Conservation (phyloP, 2,113 vertebrate species). For the Plestiodon gilberti region DNA sequence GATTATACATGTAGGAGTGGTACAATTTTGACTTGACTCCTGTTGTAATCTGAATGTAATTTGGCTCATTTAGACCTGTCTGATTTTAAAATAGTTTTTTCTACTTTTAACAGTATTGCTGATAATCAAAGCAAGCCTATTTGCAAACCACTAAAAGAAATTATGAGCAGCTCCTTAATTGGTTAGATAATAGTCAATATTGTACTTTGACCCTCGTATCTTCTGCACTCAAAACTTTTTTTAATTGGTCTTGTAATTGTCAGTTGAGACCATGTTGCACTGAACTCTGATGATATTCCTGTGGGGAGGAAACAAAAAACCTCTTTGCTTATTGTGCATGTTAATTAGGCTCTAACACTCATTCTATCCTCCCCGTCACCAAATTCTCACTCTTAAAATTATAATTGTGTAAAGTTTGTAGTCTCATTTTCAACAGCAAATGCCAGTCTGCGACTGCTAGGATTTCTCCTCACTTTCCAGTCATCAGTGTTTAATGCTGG, state of each 20-base stretch:
- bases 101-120: constrained; percentile 18
- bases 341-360: constrained; percentile 21
- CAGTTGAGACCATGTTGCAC: constrained; percentile 56
- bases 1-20: constrained; percentile 83
- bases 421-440: constrained; percentile 26
- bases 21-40: constrained; percentile 84
- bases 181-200: constrained; percentile 80
- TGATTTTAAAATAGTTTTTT: not conserved
- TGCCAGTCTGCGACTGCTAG: constrained; percentile 52
- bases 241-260: constrained; percentile 61
- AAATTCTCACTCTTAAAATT: not conserved
- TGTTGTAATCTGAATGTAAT: constrained; percentile 43
- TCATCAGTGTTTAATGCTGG: constrained; percentile 73
- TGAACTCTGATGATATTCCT: constrained; percentile 74
- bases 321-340: constrained; percentile 39
- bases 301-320: constrained; percentile 36
- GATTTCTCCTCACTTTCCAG: constrained; percentile 53
- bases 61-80: constrained; percentile 29
- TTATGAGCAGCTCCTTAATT: constrained; percentile 44
- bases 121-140: constrained; percentile 15
- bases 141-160: constrained; percentile 25
- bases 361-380: too few species aligned
- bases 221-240: constrained; percentile 75
- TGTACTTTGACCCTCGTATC: constrained; percentile 84
- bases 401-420: not conserved